phyloP scores from a whole-genome alignment of 2,797 vertebrate genomes.

The Neosilurus hyrtlii region DNA sequence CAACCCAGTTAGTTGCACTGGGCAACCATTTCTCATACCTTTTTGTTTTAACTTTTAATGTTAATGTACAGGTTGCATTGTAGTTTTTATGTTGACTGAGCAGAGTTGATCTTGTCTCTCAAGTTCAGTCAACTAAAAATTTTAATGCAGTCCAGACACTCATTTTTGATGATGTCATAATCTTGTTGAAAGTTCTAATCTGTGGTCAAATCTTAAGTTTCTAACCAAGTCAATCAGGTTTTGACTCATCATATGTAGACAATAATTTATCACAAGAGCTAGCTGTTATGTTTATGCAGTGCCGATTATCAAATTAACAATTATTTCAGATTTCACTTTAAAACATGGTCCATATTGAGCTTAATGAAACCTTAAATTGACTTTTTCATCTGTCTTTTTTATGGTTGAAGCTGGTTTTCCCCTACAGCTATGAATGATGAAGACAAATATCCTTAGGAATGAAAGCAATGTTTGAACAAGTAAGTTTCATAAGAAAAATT shows the following conservation, averaged over 20 bases:
- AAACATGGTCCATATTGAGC: neutral
- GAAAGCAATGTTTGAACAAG: neutral
- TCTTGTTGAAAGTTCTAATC: neutral
- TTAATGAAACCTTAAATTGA: neutral
- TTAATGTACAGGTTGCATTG: no score
- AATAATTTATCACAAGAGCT: constrained; percentile 6
- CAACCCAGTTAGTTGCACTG: no score
- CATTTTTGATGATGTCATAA: neutral
- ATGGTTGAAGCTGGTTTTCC: neutral
- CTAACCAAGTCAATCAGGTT: neutral
- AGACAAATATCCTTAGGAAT: neutral
- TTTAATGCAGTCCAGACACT: no score
- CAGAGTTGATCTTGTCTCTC: no score
- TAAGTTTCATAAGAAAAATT: neutral
- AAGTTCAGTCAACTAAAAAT: no score
- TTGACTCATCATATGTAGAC: neutral
- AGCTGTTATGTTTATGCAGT: neutral
- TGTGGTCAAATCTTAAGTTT: neutral
- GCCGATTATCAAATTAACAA: neutral
- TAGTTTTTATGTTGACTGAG: no score
- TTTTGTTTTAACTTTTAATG: no score
- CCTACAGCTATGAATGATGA: neutral
- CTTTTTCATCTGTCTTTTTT: neutral
- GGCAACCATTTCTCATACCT: no score
- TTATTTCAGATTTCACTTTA: neutral